Evolutionary conservation across 2,113 vertebrate species (phyloP).

Genomic region (Tragelaphus strepsiceros): DNA sequence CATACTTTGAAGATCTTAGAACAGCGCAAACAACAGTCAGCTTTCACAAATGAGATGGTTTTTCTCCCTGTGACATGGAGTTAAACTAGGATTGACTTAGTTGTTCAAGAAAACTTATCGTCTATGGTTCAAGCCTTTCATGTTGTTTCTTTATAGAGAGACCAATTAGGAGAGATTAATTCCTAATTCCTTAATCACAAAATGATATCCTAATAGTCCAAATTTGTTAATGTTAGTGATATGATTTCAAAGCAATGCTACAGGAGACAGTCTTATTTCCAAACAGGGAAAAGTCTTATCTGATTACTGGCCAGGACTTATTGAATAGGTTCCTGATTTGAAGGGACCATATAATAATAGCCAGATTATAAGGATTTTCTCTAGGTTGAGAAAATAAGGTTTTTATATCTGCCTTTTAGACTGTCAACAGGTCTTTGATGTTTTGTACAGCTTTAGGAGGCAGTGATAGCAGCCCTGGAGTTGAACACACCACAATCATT

Average conservation of each 20-base stretch:
- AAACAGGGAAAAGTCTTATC: constrained; percentile 8
- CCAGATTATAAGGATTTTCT: constrained; percentile 55
- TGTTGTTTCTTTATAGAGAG: constrained; percentile 14
- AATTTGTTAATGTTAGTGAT: constrained; percentile 51
- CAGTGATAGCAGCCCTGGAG: constrained; percentile 9
- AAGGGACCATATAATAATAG: constrained; percentile 17
- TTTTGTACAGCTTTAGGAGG: constrained; percentile 49
- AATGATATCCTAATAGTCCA: constrained; percentile 42
- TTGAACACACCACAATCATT: constrained; percentile 47
- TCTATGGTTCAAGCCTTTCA: not conserved
- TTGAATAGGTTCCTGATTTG: constrained; percentile 26
- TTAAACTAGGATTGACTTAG: not conserved
- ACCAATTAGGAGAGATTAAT: constrained; percentile 18
- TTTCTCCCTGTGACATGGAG: not conserved
- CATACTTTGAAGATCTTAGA: not conserved
- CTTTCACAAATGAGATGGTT: not conserved
- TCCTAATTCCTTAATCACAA: constrained; percentile 48
- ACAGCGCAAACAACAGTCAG: not conserved
- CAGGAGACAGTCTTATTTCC: not conserved
- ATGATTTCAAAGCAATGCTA: constrained; percentile 36
- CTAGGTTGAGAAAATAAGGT: constrained; percentile 41
- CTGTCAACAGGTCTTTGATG: constrained; percentile 69
- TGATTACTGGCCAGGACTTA: constrained; percentile 31
- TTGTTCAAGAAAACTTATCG: not conserved
- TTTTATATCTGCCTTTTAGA: constrained; percentile 54